These are phyloP conservation scores for Periophthalmus modestus DNA, from an alignment of 2,113 vertebrate genomes.

Conservation along the genomic window DNA sequence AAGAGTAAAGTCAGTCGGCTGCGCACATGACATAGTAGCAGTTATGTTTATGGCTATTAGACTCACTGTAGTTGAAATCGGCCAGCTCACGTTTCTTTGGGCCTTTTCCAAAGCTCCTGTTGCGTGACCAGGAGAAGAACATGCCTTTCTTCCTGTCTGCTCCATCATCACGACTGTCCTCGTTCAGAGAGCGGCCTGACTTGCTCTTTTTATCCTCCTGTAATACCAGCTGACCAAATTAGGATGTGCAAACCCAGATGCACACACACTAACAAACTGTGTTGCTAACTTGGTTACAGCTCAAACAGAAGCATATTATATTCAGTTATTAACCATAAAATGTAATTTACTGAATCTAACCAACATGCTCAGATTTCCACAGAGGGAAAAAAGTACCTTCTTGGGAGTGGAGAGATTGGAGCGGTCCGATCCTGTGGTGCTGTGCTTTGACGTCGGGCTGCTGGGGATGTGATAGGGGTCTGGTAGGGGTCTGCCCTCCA, in stretches of 20 bases:
- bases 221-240: slow-evolving; percentile 6
- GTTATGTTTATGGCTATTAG: background rate
- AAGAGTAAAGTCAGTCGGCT: background rate
- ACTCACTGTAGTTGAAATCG: slow-evolving; percentile 84
- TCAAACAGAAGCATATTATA: background rate
- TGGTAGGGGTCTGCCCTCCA: slow-evolving; percentile 90
- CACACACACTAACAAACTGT: background rate
- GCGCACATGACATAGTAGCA: background rate
- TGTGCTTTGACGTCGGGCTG: slow-evolving; percentile 94
- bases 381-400: slow-evolving; percentile 79
- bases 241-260: background rate
- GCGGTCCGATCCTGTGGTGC: slow-evolving; percentile 84
- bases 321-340: no score
- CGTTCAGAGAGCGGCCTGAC: slow-evolving; percentile 89
- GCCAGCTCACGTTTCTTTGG: slow-evolving; percentile 90
- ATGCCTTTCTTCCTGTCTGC: slow-evolving; percentile 85
- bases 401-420: slow-evolving; percentile 90
- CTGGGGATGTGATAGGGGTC: slow-evolving; percentile 88
- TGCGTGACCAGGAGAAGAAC: slow-evolving; percentile 96
- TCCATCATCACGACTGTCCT: slow-evolving; percentile 86
- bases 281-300: background rate
- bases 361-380: background rate
- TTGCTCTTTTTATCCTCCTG: slow-evolving; percentile 88
- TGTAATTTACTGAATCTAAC: background rate
- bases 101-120: slow-evolving; percentile 92